These are phyloP conservation scores for Lethrus apterus DNA, from an alignment of 1,140 invertebrate species.

Conservation along the genomic window DNA sequence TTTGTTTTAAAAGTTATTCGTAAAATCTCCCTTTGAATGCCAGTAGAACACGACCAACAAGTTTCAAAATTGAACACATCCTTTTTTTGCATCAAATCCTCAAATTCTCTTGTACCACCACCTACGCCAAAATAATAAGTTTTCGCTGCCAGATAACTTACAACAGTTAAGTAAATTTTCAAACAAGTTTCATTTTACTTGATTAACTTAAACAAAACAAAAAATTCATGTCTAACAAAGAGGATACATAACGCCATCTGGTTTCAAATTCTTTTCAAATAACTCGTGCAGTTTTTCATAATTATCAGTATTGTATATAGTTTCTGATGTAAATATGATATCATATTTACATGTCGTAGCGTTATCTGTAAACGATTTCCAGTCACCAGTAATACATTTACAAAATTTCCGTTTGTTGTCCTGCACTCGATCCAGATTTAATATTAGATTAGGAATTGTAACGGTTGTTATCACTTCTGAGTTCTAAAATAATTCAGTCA, in stretches of 20 bases:
- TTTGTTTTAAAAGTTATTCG: conserved; percentile 41
- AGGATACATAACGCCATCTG: conserved; percentile 53
- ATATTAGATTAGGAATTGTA: conserved; percentile 71
- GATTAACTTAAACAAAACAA: conserved; percentile 8
- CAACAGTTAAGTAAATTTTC: conserved; percentile 10
- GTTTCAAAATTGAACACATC: conserved; percentile 46
- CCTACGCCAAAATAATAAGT: conserved; percentile 87
- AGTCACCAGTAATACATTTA: conserved; percentile 75
- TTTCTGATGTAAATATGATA: conserved; percentile 81
- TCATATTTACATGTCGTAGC: conserved; percentile 58
- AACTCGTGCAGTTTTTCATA: conserved; percentile 66
- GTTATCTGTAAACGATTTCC: conserved; percentile 56
- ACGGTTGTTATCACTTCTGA: conserved; percentile 61
- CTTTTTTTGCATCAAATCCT: conserved; percentile 50
- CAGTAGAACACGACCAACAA: conserved; percentile 52
- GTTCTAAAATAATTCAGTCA: conserved; percentile 56
- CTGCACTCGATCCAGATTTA: conserved; percentile 47
- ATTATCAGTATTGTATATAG: conserved; percentile 79
- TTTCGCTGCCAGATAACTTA: conserved; percentile 70
- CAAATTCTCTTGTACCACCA: conserved; percentile 68
- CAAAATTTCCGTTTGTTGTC: conserved; percentile 43
- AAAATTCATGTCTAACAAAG: conserved; percentile 21
- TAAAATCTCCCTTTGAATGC: conserved; percentile 52
- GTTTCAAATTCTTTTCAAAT: conserved; percentile 59
- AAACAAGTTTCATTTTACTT: too few species aligned